Evolutionary conservation across 2,888 invertebrate genomes (phyloP).

Genomic region (Philopedon plagiatum): DNA sequence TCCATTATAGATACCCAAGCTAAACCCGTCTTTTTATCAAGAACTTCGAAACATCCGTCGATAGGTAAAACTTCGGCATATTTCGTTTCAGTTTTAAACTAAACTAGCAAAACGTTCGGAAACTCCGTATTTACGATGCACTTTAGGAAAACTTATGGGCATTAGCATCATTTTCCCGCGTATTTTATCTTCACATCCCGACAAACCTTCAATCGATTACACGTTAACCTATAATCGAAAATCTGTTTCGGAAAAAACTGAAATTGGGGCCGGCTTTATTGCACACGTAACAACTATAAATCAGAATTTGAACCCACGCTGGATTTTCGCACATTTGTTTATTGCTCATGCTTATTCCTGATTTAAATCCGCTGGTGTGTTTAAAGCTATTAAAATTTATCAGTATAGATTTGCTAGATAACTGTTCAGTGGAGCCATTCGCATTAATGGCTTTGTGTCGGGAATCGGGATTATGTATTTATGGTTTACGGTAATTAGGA

Average conservation of each 20-base stretch:
- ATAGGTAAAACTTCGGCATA: no score
- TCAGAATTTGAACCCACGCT: constrained; percentile 3
- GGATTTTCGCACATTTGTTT: constrained; percentile 16
- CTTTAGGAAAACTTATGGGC: neutral
- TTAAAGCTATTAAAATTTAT: constrained; percentile 10
- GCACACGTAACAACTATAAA: constrained; percentile 13
- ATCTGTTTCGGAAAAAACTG: neutral
- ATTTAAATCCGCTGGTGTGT: neutral
- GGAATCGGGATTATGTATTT: neutral
- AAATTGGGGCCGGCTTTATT: neutral
- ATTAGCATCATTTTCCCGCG: neutral
- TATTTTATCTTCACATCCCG: neutral
- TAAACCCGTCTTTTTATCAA: no score
- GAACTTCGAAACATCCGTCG: no score
- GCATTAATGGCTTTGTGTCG: neutral
- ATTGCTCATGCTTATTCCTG: constrained; percentile 4
- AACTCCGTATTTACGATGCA: neutral
- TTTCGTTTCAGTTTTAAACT: neutral
- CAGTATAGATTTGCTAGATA: neutral
- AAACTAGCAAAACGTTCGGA: neutral
- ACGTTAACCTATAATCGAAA: neutral
- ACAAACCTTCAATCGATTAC: neutral
- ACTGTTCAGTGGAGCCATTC: neutral
- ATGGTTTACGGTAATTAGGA: neutral
- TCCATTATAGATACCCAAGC: no score